Percentiles rank a stretch among this genome's conserved stretches.
These are phyloP conservation scores for Synanthedon vespiformis DNA, from an alignment of 2,888 invertebrate species.

Conservation along the genomic window DNA sequence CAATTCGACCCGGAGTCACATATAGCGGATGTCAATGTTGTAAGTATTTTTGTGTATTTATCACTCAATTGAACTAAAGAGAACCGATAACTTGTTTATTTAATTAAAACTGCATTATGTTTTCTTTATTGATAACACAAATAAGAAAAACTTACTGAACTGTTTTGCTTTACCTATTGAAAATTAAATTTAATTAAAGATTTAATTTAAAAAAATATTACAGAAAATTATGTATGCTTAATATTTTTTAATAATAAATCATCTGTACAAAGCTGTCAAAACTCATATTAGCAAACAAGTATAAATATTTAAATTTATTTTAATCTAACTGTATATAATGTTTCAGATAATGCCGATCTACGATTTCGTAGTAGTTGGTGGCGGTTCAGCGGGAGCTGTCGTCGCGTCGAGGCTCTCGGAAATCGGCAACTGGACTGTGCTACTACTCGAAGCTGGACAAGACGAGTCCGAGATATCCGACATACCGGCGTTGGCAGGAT, in stretches of 20 bases:
- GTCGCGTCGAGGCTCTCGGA: constrained; percentile 87
- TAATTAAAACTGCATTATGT: too few species aligned
- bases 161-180: neutral
- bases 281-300: too few species aligned
- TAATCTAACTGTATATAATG: constrained; percentile 2
- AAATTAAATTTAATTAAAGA: too few species aligned
- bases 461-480: constrained; percentile 92
- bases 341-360: constrained; percentile 80
- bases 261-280: too few species aligned
- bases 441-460: constrained; percentile 87
- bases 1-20: constrained; percentile 86
- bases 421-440: constrained; percentile 83
- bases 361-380: constrained; percentile 89
- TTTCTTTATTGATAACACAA: too few species aligned
- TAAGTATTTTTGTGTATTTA: constrained; percentile 45
- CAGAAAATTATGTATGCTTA: too few species aligned
- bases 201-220: too few species aligned
- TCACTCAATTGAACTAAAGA: too few species aligned
- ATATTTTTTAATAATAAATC: too few species aligned
- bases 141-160: neutral
- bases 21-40: constrained; percentile 77
- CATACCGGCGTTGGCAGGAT: constrained; percentile 86
- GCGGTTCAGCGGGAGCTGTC: constrained; percentile 91
- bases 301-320: too few species aligned
- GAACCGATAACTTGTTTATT: too few species aligned